These are phyloP conservation scores for Aphelinus atriplicis DNA, from an alignment of 1,140 invertebrate species.

Conservation along the genomic window DNA sequence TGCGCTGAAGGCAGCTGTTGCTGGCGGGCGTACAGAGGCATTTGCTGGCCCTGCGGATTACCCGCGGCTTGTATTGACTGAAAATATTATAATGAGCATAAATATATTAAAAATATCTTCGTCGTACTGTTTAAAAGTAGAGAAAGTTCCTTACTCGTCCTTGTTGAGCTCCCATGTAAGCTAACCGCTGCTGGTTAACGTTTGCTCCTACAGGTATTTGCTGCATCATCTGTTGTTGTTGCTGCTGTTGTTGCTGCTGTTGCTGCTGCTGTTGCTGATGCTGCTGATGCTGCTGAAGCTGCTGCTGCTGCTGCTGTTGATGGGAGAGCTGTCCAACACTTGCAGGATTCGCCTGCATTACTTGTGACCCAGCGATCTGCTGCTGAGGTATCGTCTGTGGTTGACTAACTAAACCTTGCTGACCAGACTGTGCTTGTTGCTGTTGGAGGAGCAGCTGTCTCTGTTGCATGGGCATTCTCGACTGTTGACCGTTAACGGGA, in stretches of 20 bases:
- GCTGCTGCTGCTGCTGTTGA: slow-evolving; percentile 46
- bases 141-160: slow-evolving; percentile 15
- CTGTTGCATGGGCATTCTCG: slow-evolving; percentile 56
- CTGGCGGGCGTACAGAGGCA: background rate
- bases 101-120: background rate
- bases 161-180: slow-evolving; percentile 58
- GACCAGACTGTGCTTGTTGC: slow-evolving; percentile 52
- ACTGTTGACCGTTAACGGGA: slow-evolving; percentile 60
- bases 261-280: slow-evolving; percentile 34
- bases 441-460: slow-evolving; percentile 54
- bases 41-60: slow-evolving; percentile 6
- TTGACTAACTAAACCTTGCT: slow-evolving; percentile 42
- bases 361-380: slow-evolving; percentile 49
- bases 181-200: slow-evolving; percentile 59
- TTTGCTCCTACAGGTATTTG: slow-evolving; percentile 48
- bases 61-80: slow-evolving; percentile 19
- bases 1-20: background rate
- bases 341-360: slow-evolving; percentile 48
- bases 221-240: slow-evolving; percentile 45
- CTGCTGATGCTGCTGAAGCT: slow-evolving; percentile 50
- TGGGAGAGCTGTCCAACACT: slow-evolving; percentile 47
- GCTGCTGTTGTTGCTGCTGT: slow-evolving; percentile 38
- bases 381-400: slow-evolving; percentile 45
- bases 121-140: too few species aligned
- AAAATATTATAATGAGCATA: background rate